Base-by-base conservation (phyloP, 1,140 invertebrate species). In the Drosophila nannoptera region DNA sequence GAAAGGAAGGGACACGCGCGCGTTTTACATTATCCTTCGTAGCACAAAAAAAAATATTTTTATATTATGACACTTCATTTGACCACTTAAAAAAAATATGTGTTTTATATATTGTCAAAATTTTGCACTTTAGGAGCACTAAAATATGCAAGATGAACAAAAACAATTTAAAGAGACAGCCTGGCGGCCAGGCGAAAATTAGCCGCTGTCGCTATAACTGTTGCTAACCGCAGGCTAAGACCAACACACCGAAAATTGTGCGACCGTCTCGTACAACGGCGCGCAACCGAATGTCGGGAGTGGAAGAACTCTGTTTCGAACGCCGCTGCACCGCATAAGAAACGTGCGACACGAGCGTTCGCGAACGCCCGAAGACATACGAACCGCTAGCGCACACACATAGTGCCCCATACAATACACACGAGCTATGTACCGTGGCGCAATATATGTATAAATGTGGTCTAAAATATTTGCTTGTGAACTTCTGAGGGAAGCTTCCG, bases 211-310 rank as follows among this genome's bases (percentile, higher is more conserved):
- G 35, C 36, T n/a, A n/a, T n/a, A n/a, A 31, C 40, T 33, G 22
- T 4, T 22, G 36, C 29, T 22, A 22, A 22, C 11, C 46, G 22
- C 38, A 46, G 32, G 48, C 65, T 50, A 14, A 69, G 38, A 58
- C 56, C 12, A 86, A 66, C 75, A 52, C 71, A 87, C 84, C 86
- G 86, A 83, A 86, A 86, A 78, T 69, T 83, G 75, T 87, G 78
- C 86, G 86, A 83, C 86, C 86, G 86, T 78, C 66, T 78, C 78
- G 87, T 63, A 87, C 81, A 73, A 88, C 87, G 86, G 86, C 86
- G 75, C 86, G 82, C 86, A 87, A 88, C 73, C 76, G 82, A 88
- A 88, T 88, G 75, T 87, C 35, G 36, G 22, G 54, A 66, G 54
- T 66, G 73, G 71, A 88, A 86, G 77, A 84, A 84, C 82, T 84